phyloP scores from a whole-genome alignment of 1,140 invertebrate species.

The Camponotus vicinus region DNA sequence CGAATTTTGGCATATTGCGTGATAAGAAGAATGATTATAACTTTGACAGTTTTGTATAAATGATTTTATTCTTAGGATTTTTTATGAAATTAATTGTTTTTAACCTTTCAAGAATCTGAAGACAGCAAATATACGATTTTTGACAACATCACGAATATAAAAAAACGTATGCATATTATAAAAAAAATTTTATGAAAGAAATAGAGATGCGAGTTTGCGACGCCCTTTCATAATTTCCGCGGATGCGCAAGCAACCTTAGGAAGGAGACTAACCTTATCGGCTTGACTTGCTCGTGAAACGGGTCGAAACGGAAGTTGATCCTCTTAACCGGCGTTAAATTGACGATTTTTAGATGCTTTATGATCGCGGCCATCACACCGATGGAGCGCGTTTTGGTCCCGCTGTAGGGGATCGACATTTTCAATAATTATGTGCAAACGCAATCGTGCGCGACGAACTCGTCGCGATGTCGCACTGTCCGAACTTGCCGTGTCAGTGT shows the following conservation, averaged over 20 bases:
- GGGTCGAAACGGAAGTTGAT: slow-evolving; percentile 94
- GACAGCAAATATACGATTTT: neutral
- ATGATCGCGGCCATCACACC: slow-evolving; percentile 88
- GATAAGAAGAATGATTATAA: neutral
- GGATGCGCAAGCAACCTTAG: slow-evolving; percentile 5
- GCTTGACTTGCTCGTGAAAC: slow-evolving; percentile 90
- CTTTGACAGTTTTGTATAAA: neutral
- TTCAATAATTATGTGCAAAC: slow-evolving; percentile 19
- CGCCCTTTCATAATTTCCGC: neutral
- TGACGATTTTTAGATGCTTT: slow-evolving; percentile 90
- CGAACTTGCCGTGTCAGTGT: slow-evolving; percentile 47
- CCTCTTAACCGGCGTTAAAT: slow-evolving; percentile 92
- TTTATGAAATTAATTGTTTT: neutral
- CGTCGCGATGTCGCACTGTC: neutral
- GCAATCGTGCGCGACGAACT: neutral
- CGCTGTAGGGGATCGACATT: slow-evolving; percentile 91
- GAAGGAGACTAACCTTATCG: slow-evolving; percentile 89
- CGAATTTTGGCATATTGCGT: too few species aligned
- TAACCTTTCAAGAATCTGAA: neutral
- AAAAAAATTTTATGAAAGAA: neutral
- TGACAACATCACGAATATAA: neutral
- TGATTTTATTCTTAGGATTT: neutral
- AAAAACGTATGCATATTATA: neutral
- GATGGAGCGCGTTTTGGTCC: slow-evolving; percentile 68
- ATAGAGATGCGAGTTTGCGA: neutral